Evolutionary conservation across 2,797 vertebrate species (phyloP).

Genomic region (Limosa lapponica): DNA sequence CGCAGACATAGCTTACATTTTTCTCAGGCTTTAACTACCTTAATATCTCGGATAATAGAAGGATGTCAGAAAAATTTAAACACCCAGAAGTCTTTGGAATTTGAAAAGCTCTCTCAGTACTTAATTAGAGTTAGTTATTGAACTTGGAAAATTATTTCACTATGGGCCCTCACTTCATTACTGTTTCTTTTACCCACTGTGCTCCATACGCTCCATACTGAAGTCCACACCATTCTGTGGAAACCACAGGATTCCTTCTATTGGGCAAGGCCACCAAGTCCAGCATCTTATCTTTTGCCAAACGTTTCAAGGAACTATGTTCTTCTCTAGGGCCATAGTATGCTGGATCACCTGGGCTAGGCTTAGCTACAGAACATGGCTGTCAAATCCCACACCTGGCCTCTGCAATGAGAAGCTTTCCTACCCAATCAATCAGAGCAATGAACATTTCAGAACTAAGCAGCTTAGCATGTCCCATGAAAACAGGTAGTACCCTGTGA

Average conservation of each 20-base stretch:
- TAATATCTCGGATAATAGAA: slow-evolving; percentile 55
- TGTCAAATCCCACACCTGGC: not conserved
- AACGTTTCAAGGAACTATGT: not conserved
- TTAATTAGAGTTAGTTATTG: slow-evolving; percentile 28
- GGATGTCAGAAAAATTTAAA: slow-evolving; percentile 46
- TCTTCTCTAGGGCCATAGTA: not conserved
- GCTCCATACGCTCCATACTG: not conserved
- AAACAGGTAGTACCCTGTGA: not conserved
- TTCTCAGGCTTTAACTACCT: slow-evolving; percentile 63
- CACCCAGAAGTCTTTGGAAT: slow-evolving; percentile 30
- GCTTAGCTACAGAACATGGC: not conserved
- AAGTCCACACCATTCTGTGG: not conserved
- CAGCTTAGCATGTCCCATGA: not conserved
- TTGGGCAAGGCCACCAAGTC: not conserved
- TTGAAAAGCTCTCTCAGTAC: slow-evolving; percentile 18
- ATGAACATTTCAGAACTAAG: not conserved
- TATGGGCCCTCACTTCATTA: not conserved
- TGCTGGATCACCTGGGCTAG: not conserved
- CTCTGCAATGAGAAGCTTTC: not conserved
- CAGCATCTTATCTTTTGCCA: not conserved
- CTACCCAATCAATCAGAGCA: not conserved
- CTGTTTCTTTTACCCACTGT: not conserved
- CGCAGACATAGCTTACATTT: slow-evolving; percentile 63
- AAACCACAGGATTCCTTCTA: not conserved
- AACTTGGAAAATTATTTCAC: not conserved